Conservation (phyloP, 2,888 invertebrate genomes). For the Merodon equestris region DNA sequence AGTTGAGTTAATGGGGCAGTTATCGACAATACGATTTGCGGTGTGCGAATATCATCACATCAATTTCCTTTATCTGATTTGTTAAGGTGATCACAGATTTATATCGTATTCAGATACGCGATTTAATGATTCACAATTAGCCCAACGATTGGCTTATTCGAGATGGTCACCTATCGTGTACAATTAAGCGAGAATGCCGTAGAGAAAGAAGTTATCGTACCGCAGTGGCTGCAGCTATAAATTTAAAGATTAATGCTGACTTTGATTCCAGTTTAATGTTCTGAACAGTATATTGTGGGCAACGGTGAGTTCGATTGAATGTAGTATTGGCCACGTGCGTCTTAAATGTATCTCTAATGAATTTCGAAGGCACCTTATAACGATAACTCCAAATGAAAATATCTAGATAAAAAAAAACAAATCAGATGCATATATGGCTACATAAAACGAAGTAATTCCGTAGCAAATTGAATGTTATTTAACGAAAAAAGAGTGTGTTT, state of each 20-base stretch:
- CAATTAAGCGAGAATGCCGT: conserved; percentile 34
- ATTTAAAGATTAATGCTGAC: conserved; percentile 66
- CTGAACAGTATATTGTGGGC: conserved; percentile 22
- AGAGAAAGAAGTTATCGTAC: background rate
- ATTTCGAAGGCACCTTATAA: conserved; percentile 42
- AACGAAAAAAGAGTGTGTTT: no score
- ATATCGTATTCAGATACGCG: conserved; percentile 47
- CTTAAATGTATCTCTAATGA: conserved; percentile 54
- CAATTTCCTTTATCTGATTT: conserved; percentile 44
- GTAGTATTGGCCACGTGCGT: conserved; percentile 58
- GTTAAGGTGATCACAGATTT: conserved; percentile 45
- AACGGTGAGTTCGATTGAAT: conserved; percentile 56
- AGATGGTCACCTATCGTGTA: conserved; percentile 50
- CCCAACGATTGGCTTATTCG: conserved; percentile 54
- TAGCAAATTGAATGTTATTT: no score
- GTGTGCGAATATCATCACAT: conserved; percentile 25
- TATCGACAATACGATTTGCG: conserved; percentile 31
- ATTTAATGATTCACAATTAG: conserved; percentile 67
- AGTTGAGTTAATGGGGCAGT: conserved; percentile 32
- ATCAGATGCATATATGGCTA: background rate
- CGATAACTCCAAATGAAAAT: conserved; percentile 23
- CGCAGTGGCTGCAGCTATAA: conserved; percentile 50
- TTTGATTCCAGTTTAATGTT: conserved; percentile 68
- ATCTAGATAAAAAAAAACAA: conserved; percentile 30
- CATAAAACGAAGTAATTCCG: no score